Evolutionary conservation across 2,113 vertebrate genomes (phyloP).

Genomic region (Dissostichus mawsoni): DNA sequence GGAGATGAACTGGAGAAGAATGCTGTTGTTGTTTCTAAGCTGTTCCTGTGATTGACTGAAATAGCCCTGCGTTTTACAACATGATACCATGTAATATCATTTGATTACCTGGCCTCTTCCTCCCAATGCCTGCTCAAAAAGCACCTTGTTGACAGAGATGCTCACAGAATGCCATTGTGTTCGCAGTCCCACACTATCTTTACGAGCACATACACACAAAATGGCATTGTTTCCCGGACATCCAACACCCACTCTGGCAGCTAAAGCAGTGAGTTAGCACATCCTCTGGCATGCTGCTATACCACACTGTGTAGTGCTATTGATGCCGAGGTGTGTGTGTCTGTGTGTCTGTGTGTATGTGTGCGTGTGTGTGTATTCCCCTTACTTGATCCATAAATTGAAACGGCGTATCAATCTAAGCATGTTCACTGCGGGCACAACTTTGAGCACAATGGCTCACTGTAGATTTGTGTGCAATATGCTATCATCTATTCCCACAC

Average conservation of each 20-base stretch:
- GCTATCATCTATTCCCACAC: constrained; percentile 27
- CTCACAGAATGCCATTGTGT: constrained; percentile 82
- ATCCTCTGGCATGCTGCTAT: constrained; percentile 72
- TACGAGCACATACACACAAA: constrained; percentile 64
- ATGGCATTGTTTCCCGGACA: constrained; percentile 83
- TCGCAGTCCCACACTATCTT: constrained; percentile 41
- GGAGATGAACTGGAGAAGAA: constrained; percentile 4
- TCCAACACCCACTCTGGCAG: constrained; percentile 75
- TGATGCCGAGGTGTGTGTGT: constrained; percentile 39
- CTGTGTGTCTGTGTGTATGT: not conserved
- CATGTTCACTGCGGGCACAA: constrained; percentile 6
- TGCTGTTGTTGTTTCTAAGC: constrained; percentile 44
- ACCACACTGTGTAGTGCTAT: constrained; percentile 55
- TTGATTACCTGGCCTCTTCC: constrained; percentile 47
- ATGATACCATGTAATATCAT: constrained; percentile 57
- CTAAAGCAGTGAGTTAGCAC: constrained; percentile 75
- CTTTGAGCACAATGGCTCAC: constrained; percentile 42
- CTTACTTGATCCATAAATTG: not conserved
- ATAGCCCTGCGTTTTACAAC: constrained; percentile 46
- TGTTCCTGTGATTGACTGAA: constrained; percentile 58
- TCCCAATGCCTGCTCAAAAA: constrained; percentile 43
- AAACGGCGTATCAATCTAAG: constrained; percentile 22
- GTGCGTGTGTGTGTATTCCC: too few relatives aligned
- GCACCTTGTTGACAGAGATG: constrained; percentile 74
- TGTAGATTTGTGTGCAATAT: constrained; percentile 22